phyloP scores from a whole-genome alignment of 1,140 invertebrate genomes.

The Zaprionus camerounensis region DNA sequence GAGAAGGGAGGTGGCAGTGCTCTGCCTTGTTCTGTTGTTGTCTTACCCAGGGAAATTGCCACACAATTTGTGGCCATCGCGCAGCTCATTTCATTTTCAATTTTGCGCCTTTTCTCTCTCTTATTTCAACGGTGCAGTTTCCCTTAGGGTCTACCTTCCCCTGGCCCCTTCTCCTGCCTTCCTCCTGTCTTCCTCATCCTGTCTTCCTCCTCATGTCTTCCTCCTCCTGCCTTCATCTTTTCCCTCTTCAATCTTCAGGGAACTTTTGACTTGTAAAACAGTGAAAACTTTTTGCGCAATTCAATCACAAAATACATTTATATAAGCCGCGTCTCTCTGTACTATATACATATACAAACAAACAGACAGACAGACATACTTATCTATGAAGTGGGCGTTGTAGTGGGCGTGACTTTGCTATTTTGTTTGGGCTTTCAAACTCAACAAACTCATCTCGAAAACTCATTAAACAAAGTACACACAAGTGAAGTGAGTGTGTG shows the following conservation, averaged over 20 bases:
- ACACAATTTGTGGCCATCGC: conserved; percentile 26
- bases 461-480: conserved; percentile 81
- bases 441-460: conserved; percentile 68
- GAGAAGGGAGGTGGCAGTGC: not conserved
- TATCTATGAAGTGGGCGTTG: too few relatives aligned
- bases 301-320: conserved; percentile 48
- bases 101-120: conserved; percentile 26
- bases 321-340: conserved; percentile 18
- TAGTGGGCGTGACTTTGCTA: not conserved
- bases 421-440: not conserved
- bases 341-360: not conserved
- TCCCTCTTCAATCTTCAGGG: conserved; percentile 19
- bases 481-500: conserved; percentile 34
- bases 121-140: conserved; percentile 12
- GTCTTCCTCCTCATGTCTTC: not conserved
- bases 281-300: conserved; percentile 46
- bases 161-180: not conserved
- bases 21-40: not conserved
- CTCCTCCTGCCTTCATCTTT: not conserved
- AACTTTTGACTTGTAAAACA: conserved; percentile 40
- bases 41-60: conserved; percentile 24
- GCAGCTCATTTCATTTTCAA: conserved; percentile 38
- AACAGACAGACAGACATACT: not conserved
- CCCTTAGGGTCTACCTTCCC: not conserved
- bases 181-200: not conserved